phyloP scores from a whole-genome alignment of 1,140 invertebrate genomes.

The Drosophila kepulauana region DNA sequence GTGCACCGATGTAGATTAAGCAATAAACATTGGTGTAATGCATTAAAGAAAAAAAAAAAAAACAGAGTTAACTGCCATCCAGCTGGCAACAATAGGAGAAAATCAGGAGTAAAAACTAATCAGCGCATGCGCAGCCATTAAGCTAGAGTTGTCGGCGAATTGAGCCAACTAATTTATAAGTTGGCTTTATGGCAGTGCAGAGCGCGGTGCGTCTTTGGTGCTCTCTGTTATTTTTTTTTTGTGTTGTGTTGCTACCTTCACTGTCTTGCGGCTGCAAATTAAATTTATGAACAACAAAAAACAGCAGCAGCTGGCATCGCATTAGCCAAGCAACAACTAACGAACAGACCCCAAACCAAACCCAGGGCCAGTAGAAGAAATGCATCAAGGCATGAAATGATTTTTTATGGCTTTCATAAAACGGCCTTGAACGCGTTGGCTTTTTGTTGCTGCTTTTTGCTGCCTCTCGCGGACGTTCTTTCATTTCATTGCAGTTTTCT shows the following conservation, averaged over 20 bases:
- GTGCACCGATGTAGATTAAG: slow-evolving; percentile 67
- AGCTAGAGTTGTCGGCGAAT: slow-evolving; percentile 24
- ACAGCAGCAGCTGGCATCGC: slow-evolving; percentile 30
- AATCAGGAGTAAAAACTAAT: slow-evolving; percentile 45
- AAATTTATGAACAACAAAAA: slow-evolving; percentile 49
- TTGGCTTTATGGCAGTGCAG: slow-evolving; percentile 13
- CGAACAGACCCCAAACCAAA: slow-evolving; percentile 21
- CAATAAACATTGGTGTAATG: slow-evolving; percentile 72
- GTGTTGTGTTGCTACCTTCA: slow-evolving; percentile 5
- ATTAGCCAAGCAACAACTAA: slow-evolving; percentile 44
- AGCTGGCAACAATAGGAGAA: slow-evolving; percentile 40
- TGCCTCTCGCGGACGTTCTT: slow-evolving; percentile 53
- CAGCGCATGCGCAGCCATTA: slow-evolving; percentile 51
- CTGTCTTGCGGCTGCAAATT: slow-evolving; percentile 41
- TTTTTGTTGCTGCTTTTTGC: not conserved
- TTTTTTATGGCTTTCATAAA: slow-evolving; percentile 83
- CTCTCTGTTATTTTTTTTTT: not conserved
- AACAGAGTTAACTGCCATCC: slow-evolving; percentile 23
- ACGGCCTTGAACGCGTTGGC: slow-evolving; percentile 71
- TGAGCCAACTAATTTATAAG: slow-evolving; percentile 45
- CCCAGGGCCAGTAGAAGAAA: slow-evolving; percentile 66
- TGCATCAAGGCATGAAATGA: slow-evolving; percentile 83
- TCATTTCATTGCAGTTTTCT: slow-evolving; percentile 30
- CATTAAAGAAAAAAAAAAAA: slow-evolving; percentile 40
- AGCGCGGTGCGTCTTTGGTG: slow-evolving; percentile 4